Evolutionary conservation across 2,113 vertebrate genomes (phyloP), one percentile per base, ranked within the genome.

Genomic region (Calyptomena viridis): DNA sequence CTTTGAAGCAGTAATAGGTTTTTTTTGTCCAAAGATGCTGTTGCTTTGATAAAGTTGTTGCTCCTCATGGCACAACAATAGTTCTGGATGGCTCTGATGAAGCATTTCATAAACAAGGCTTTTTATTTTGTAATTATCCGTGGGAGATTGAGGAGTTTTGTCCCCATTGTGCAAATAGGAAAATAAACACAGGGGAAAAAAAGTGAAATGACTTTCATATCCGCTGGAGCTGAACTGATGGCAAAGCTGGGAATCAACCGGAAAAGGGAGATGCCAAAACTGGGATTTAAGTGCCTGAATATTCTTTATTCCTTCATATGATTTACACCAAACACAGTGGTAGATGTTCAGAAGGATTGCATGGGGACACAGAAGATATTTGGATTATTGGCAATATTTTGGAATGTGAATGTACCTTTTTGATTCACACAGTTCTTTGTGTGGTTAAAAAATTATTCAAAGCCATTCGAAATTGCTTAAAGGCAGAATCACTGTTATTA

Each of bases 281-380:
- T 22, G 44, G 2, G 62, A 63, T 74, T 62, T n/a, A 8, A 44
- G n/a, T 52, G 49, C 60, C 74, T 8, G 59, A 2, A 19, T 47
- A 8, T n/a, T 59, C 4, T 1, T 62, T 40, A 2, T 2, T 31
- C 28, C 30, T 75, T 56, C 3, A 0, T 49, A 53, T 35, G 42
- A 39, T 62, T 67, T 74, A 19, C 50, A 62, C 2, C 59, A 82
- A 59, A 11, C 42, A 59, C 37, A 33, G 31, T 4, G 50, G n/a
- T 33, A 31, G 9, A 63, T 50, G 42, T 55, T 35, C 63, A 47
- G 60, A 23, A 49, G 40, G 17, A 14, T 62, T 39, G 4, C n/a
- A 12, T 4, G 31, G 56, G 20, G 50, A 37, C 10, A 2, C 17
- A 19, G 46, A 40, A 91, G 33, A 67, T 23, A 8, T 2, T 35